Base-by-base conservation (phyloP, 2,888 invertebrate genomes). In the Eueremaeus valkanovi region DNA sequence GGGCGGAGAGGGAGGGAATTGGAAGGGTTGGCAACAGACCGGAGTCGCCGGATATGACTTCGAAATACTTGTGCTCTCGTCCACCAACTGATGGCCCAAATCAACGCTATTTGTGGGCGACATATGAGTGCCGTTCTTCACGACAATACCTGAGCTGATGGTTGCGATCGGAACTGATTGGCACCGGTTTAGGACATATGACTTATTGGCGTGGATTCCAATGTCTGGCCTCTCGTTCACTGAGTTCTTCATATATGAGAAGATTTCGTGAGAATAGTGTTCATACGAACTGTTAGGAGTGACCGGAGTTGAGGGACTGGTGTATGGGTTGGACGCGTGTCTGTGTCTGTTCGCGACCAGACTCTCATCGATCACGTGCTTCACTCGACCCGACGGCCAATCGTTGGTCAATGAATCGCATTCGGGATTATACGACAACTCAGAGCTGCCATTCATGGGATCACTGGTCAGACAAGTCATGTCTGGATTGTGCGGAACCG, bases 141-240 rank as follows among this genome's bases (percentile, higher is more conserved):
- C 2, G 45, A 42, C n/a, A 31, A 63, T 31, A 31, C 58, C 29
- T 73, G 29, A 66, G 31, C 51, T 21, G 6, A 75, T 55, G 16
- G 18, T 31, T 1, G 27, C 87, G 27, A 90, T 83, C 0, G 92
- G 92, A 72, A 92, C 92, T 18, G 92, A 92, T 81, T 92, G 92
- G 9, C 92, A 92, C 73, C 92, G 86, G 77, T 82, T 84, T 33
- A 78, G 76, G 21, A 75, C 45, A 51, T 11, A 21, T 11, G 27
- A 16, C 33, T 33, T 70, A 24, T 49, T 36, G 11, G 21, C 8
- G 3, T 40, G 31, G 27, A 72, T 72, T 21, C 31, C 55, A 16
- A 18, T 72, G 45, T 51, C 33, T 18, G 21, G 18, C 42, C 27
- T 72, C 18, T 49, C 33, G 29, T 72, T 49, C 51, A 13, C 21